These are phyloP conservation scores for Drosophila atripex DNA, from an alignment of 2,888 invertebrate species.

Conservation along the genomic window DNA sequence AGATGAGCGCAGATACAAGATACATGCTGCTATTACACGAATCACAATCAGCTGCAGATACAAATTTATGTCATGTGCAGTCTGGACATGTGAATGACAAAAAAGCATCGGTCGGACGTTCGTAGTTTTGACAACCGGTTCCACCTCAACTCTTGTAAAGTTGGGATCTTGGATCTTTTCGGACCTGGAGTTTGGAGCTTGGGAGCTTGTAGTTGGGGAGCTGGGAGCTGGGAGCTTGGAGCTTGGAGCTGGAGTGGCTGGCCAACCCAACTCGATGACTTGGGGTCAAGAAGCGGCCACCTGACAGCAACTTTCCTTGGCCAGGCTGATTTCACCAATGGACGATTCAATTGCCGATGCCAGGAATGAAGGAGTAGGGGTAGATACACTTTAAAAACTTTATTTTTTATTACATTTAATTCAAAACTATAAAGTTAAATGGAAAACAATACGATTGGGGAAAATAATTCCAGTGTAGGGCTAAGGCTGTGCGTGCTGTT, in stretches of 20 bases:
- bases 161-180: slow-evolving; percentile 2
- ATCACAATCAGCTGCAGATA: slow-evolving; percentile 55
- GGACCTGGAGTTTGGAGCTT: not conserved
- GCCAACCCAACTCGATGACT: slow-evolving; percentile 21
- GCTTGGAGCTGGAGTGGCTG: slow-evolving; percentile 4
- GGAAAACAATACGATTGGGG: not conserved
- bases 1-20: slow-evolving; percentile 56
- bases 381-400: not conserved
- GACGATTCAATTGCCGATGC: slow-evolving; percentile 54
- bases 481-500: slow-evolving; percentile 53
- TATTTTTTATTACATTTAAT: not conserved
- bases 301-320: slow-evolving; percentile 54
- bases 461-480: not conserved
- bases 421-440: not conserved
- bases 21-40: slow-evolving; percentile 45
- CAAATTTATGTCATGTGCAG: slow-evolving; percentile 67
- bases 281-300: slow-evolving; percentile 54
- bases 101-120: slow-evolving; percentile 38
- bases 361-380: slow-evolving; percentile 9
- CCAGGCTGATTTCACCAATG: slow-evolving; percentile 64
- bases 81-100: slow-evolving; percentile 50
- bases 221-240: too few relatives aligned
- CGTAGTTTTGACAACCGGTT: slow-evolving; percentile 69
- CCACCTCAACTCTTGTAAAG: not conserved
- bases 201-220: not conserved